Base-by-base conservation (phyloP, 2,113 vertebrate genomes). In the Oryctolagus cuniculus region DNA sequence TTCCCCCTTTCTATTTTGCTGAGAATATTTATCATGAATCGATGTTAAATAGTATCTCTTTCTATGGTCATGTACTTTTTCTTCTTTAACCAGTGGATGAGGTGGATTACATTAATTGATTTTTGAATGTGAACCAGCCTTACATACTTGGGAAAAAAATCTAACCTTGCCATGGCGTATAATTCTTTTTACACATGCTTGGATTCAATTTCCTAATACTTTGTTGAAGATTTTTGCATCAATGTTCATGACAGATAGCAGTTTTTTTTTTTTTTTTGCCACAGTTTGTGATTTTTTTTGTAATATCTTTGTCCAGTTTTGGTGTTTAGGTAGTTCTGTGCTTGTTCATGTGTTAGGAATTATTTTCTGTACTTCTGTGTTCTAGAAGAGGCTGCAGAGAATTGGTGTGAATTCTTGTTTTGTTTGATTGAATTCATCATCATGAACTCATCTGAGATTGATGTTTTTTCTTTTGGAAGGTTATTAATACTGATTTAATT, bases 401-500 rank as follows among this genome's bases (percentile, higher is more conserved):
- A 58, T 63, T 44, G 34, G 75, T 29, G 58, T 70, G 31, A 19
- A 73, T 81, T 13, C 78, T 69, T 69, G 4, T 58, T 81, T 27
- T 10, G 36, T 77, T 58, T 58, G 55, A 58, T 5, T 21, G 27
- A 61, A 34, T 88, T 77, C 19, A 49, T 61, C 29, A 34, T 12
- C 15, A 19, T 21, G 4, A 87, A 63, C 17, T 53, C 38, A 72
- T 22, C 12, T 72, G 22, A 19, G 2, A 24, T n/a, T 81, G 25
- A 72, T 53, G 24, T 72, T 70, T 93, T 93, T 31, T 72, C 9
- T n/a, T 80, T 78, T 87, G 55, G 31, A 87, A 87, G 9, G 8
- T 87, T 72, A 58, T 92, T 86, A 70, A 66, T 38, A 38, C 31
- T 84, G 69, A 66, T 38, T 80, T 49, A 61, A 63, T 87, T 70